Evolutionary conservation across 2,113 vertebrate species (phyloP), one percentile per base, ranked within the genome.

Genomic region (Ammodytes dubius): DNA sequence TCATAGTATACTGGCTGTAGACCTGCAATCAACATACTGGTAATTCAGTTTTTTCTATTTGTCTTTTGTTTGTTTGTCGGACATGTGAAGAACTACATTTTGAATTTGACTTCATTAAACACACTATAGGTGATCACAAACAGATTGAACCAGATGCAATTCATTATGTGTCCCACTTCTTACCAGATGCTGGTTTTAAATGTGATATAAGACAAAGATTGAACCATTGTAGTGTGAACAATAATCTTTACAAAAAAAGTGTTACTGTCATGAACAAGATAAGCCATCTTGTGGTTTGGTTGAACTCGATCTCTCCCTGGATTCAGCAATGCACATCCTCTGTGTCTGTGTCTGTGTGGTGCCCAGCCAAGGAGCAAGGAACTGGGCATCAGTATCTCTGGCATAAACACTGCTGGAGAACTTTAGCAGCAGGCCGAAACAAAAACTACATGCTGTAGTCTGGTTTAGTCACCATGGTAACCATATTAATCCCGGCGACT

Each of bases 391-490:
- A 37, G 70, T 60, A 52, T 56, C 71, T 75, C 64, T 43, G 40
- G 73, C 43, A 58, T 77, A 43, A 79, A 76, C 0, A 9, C 72
- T 75, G 76, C 73, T 58, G 70, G 77, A 81, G 84, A 72, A 87
- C 42, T 49, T 56, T 3, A 61, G 69, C 60, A 81, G 83, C 79
- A 69, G 57, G 68, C 60, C 73, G 74, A 88, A 27, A 80, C 67
- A 83, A 74, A 74, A 65, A 81, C 85, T 75, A 80, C 86, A 77
- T 42, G 49, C 58, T 75, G 27, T 69, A 80, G 83, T 86, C 82
- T 80, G 63, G 74, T 90, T 87, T 78, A 74, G 83, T 91, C 79
- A 57, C 82, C 75, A 90, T 84, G 79, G 83, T 70, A 91, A 93
- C 89, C 72, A 83, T 56, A 82, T 75, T 43, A 89, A 77, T 27